These are phyloP conservation scores for Melieria picta DNA, from an alignment of 2,888 invertebrate species.

Conservation along the genomic window DNA sequence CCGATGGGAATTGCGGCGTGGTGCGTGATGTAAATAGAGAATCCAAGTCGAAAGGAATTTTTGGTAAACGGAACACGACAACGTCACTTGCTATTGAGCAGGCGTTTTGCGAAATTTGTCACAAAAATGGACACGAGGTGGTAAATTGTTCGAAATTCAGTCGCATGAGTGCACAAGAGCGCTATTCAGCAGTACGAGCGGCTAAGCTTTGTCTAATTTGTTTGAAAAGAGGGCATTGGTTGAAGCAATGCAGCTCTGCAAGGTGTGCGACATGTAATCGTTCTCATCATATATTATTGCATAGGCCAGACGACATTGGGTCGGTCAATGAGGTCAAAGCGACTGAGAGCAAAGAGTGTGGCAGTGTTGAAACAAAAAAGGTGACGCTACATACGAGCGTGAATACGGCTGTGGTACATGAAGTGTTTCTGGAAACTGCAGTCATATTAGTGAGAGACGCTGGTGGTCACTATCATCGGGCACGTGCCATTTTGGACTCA, in stretches of 20 bases:
- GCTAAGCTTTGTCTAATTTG: conserved; percentile 22
- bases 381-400: neutral
- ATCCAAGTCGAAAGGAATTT: conserved; percentile 12
- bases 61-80: conserved; percentile 4
- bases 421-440: conserved; percentile 33
- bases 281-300: conserved; percentile 18
- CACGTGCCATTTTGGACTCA: conserved; percentile 35
- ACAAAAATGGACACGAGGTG: conserved; percentile 13
- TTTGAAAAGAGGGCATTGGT: conserved; percentile 18
- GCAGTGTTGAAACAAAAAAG: neutral
- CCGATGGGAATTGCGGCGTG: no score
- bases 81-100: conserved; percentile 26
- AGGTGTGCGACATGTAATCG: conserved; percentile 15
- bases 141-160: conserved; percentile 22
- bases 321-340: neutral
- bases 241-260: neutral
- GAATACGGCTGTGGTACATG: neutral
- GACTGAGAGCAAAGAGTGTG: neutral
- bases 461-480: conserved; percentile 27
- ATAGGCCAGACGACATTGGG: neutral
- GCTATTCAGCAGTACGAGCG: conserved; percentile 16
- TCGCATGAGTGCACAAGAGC: conserved; percentile 9
- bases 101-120: conserved; percentile 19
- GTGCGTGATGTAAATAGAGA: neutral
- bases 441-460: conserved; percentile 5